phyloP scores from a whole-genome alignment of 2,888 invertebrate species.

The Latheticus oryzae region DNA sequence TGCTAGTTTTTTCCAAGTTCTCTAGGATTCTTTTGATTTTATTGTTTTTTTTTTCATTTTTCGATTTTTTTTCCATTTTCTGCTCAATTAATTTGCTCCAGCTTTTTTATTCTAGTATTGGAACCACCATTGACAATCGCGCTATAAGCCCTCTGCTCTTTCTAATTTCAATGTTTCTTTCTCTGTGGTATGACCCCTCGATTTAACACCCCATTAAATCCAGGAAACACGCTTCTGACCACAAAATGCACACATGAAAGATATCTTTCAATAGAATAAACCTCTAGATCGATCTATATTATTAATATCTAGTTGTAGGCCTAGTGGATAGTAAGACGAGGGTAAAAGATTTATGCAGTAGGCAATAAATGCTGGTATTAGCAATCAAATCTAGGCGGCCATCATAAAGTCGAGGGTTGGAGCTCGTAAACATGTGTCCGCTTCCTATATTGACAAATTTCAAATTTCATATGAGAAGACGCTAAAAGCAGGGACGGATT shows the following conservation, averaged over 20 bases:
- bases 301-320: conserved; percentile 43
- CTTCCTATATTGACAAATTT: conserved; percentile 58
- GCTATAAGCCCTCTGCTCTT: too few species aligned
- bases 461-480: conserved; percentile 52
- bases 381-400: conserved; percentile 58
- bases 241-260: conserved; percentile 24
- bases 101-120: too few species aligned
- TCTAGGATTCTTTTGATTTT: too few species aligned
- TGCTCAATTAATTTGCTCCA: too few species aligned
- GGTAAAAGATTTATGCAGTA: conserved; percentile 60
- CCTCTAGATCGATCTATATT: conserved; percentile 44
- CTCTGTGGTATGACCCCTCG: too few species aligned
- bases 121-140: too few species aligned
- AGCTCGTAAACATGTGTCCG: conserved; percentile 60
- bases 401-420: conserved; percentile 59
- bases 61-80: too few species aligned
- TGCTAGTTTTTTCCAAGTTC: too few species aligned
- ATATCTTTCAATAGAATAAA: conserved; percentile 23
- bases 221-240: conserved; percentile 12
- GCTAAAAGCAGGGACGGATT: conserved; percentile 17
- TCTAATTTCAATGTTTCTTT: too few species aligned
- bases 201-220: conserved; percentile 18
- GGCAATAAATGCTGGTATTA: conserved; percentile 62
- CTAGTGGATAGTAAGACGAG: conserved; percentile 45
- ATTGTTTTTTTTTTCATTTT: too few species aligned